Evolutionary conservation across 2,888 invertebrate genomes (phyloP), one percentile per base, ranked within the genome.

Genomic region (Clanis bilineata): DNA sequence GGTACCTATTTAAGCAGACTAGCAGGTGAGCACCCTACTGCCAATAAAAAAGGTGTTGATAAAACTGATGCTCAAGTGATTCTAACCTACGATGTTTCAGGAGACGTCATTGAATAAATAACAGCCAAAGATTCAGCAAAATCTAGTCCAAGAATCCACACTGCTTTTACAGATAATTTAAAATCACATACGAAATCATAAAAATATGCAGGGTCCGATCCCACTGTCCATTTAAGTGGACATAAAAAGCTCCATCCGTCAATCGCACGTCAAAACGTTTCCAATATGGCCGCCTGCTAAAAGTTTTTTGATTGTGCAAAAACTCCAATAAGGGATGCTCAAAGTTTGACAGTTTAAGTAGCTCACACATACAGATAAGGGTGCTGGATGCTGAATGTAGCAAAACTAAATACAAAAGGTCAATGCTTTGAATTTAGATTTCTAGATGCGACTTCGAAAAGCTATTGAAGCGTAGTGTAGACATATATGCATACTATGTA

Each of bases 291-390:
- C 45, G 21, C 21, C 56, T 21, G 51, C 43, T 54, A 36, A 59
- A 59, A 70, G 71, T 45, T 64, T 77, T 72, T 64, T 65, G 67
- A 76, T 73, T 66, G 68, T 65, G 63, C 65, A 67, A 74, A 69
- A 76, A 71, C 64, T 56, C 58, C 32, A 28, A 44, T 60, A 68
- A 73, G 67, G 62, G 73, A 71, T 69, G 72, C 67, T 56, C 61
- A 60, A 75, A 79, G 69, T 79, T 77, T 68, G 76, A 77, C 77
- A 73, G 70, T 71, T 79, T 76, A 77, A 77, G 77, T 72, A 74
- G 69, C 69, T 63, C 62, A 60, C 61, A 61, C 62, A 57, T 58
- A 58, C 59, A 67, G 70, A 69, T 71, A 72, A 70, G 62, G 60
- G 57, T 54, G 45, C 74, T 73, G 69, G 70, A 73, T 54, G 45